Percentiles rank a stretch among this genome's conserved stretches.
phyloP scores from a whole-genome alignment of 92 coral and sea anemone genomes.

The Porites lobata region DNA sequence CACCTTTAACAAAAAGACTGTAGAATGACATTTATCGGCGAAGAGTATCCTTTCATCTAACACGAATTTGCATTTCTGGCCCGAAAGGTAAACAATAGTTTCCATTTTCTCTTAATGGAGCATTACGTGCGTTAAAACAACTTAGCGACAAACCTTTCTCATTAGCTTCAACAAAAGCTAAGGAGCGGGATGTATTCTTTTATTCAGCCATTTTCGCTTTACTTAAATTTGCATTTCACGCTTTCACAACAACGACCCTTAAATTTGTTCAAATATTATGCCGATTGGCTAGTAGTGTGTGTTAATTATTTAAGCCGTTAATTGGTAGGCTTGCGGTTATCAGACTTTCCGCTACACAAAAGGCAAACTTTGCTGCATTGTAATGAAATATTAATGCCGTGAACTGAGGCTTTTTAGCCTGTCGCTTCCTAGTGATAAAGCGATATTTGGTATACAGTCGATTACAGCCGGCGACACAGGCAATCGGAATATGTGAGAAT shows the following conservation, averaged over 20 bases:
- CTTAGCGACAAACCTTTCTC: neutral
- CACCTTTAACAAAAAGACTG: neutral
- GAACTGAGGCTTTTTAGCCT: constrained; percentile 7
- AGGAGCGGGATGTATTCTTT: neutral
- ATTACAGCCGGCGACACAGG: constrained; percentile 1
- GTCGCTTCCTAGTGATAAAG: constrained; percentile 49
- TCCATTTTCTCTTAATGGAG: no score
- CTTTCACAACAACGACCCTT: constrained; percentile 22
- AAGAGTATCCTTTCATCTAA: neutral
- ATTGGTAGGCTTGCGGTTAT: constrained; percentile 22
- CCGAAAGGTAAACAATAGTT: neutral
- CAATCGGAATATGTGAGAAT: neutral
- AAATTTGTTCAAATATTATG: constrained; percentile 9
- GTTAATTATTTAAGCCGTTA: constrained; percentile 65
- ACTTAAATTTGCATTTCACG: constrained; percentile 39
- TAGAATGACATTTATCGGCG: neutral
- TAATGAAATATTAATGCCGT: constrained; percentile 35
- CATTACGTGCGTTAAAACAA: neutral
- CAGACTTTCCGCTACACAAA: constrained; percentile 34
- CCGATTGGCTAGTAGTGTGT: constrained; percentile 44
- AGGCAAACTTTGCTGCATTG: constrained; percentile 26
- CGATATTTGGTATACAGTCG: constrained; percentile 13
- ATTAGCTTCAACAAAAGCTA: neutral
- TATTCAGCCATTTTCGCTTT: constrained; percentile 5
- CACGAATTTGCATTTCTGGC: neutral